Evolutionary conservation across 2,888 invertebrate genomes (phyloP), one percentile per base, ranked within the genome.

Genomic region (Morpho deidamia): DNA sequence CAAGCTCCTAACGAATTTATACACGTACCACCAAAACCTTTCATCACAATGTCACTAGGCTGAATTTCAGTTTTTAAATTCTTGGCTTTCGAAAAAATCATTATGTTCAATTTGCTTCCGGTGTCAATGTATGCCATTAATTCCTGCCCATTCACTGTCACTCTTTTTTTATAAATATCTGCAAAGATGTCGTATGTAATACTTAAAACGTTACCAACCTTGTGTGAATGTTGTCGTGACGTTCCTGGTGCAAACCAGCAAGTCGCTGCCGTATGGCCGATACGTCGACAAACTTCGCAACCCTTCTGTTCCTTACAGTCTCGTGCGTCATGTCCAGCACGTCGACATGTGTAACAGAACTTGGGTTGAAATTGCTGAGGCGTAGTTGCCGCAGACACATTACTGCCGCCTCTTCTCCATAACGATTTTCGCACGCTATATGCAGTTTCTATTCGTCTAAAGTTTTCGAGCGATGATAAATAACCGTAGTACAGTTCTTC

Each of bases 401-500:
- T 51, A 52, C 58, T 53, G 9, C 44, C n/a, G n/a, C n/a, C n/a
- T n/a, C n/a, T n/a, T n/a, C n/a, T n/a, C n/a, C n/a, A n/a, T 55
- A 58, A 55, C 4, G 59, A 53, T 11, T 41, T 50, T 8, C 10
- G n/a, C 8, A 48, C 1, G 3, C 8, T 41, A 1, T 46, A 14
- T n/a, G n/a, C n/a, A n/a, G 49, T 14, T 41, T 58, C 58, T 8
- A 62, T 51, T 8, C 23, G 41, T 14, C 55, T 58, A 39, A 54
- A 66, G 11, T 65, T 64, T 50, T 64, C 62, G 0, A 67, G 35
- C 0, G 62, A 60, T 10, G 64, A 66, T 9, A 64, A 23, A 43
- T 58, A 67, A 0, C 64, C 66, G 34, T 53, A 63, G 40, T 66
- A 66, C 0, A 66, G 51, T 40, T 63, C 45, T 46, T 65, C 55